Conservation (phyloP, 1,140 invertebrate genomes). For the Brachionus sp. region DNA sequence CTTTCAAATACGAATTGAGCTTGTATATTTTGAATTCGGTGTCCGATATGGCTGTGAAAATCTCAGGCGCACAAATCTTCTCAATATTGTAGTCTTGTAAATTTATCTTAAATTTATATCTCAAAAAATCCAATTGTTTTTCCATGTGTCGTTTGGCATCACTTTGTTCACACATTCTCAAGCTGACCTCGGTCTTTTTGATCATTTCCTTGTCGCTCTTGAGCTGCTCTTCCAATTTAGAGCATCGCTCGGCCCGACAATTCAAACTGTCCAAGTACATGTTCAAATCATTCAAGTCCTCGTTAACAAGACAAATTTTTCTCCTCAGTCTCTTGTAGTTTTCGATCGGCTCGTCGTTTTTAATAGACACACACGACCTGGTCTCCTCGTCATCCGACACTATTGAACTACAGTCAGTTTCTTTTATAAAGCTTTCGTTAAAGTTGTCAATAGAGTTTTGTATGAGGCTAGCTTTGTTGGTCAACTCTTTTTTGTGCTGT, state of each 20-base stretch:
- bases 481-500: background rate
- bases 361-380: background rate
- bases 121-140: constrained; percentile 27
- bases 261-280: constrained; percentile 20
- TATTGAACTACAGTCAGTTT: constrained; percentile 29
- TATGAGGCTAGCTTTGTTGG: background rate
- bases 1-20: background rate
- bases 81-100: constrained; percentile 33
- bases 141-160: background rate
- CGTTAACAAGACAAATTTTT: background rate
- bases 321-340: background rate
- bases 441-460: background rate
- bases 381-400: constrained; percentile 4
- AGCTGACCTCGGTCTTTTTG: background rate
- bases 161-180: background rate
- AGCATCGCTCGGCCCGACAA: background rate
- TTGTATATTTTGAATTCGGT: constrained; percentile 15
- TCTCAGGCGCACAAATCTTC: constrained; percentile 30
- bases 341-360: background rate
- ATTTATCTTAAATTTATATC: background rate
- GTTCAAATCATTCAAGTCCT: constrained; percentile 18
- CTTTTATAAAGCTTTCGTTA: constrained; percentile 35
- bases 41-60: background rate
- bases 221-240: constrained; percentile 8
- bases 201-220: background rate